Evolutionary conservation across 2,797 vertebrate genomes (phyloP).

Genomic region (Mormyrops boulengeri): DNA sequence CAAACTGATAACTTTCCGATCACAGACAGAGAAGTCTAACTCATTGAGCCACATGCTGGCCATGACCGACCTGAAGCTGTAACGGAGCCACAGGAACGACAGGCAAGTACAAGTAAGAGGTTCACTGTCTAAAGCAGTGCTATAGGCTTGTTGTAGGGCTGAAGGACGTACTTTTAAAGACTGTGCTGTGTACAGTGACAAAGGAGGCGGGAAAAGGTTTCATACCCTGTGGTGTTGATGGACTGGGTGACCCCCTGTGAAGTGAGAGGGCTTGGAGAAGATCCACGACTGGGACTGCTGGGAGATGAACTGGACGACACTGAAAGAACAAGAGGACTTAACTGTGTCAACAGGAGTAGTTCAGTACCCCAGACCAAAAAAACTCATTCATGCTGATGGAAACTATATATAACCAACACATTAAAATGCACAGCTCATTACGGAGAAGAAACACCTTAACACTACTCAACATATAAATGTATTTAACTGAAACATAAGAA

Average conservation of each 20-base stretch:
- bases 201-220: neutral
- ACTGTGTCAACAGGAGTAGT: neutral
- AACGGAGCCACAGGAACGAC: neutral
- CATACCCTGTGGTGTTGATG: conserved; percentile 81
- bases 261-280: conserved; percentile 73
- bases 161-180: neutral
- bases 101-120: neutral
- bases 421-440: neutral
- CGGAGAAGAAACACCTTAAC: neutral
- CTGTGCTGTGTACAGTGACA: neutral
- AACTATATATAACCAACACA: neutral
- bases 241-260: conserved; percentile 77
- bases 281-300: conserved; percentile 76
- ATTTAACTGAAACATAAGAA: neutral
- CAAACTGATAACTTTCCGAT: neutral
- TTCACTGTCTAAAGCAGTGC: neutral
- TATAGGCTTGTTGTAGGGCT: neutral
- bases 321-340: conserved; percentile 37
- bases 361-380: neutral
- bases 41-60: neutral
- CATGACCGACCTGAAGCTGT: neutral
- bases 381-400: neutral
- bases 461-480: neutral
- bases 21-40: neutral
- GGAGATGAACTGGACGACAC: conserved; percentile 91